A percentile compares a stretch with the other conserved stretches of the same genome.
Conservation (phyloP, 2,797 vertebrate genomes). For the Megaceryle alcyon region DNA sequence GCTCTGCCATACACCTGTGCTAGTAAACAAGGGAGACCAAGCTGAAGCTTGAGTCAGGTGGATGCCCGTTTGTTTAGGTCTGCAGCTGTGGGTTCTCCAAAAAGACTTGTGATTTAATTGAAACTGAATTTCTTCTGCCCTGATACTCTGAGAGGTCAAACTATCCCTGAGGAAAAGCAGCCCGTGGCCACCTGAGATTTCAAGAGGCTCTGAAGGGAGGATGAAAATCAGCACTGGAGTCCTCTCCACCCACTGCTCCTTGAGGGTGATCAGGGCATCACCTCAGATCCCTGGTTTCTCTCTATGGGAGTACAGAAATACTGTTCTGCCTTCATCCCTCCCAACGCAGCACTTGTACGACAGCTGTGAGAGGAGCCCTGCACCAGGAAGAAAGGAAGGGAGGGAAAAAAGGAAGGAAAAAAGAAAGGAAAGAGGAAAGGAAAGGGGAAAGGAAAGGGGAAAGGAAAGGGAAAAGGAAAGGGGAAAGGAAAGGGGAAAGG, state of each 20-base stretch:
- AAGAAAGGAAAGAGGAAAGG: neutral
- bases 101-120: neutral
- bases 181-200: neutral
- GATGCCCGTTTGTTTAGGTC: neutral
- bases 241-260: neutral
- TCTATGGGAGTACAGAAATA: neutral
- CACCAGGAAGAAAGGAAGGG: accelerated
- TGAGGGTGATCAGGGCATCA: neutral
- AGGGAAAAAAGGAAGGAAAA: no score
- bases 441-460: neutral
- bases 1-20: neutral
- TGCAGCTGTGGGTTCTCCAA: neutral
- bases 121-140: neutral
- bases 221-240: neutral
- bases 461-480: no score
- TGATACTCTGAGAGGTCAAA: neutral
- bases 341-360: accelerated
- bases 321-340: accelerated
- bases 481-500: no score
- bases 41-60: accelerated
- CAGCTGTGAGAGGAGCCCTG: neutral
- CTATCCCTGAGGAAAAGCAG: neutral
- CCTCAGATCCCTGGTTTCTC: neutral
- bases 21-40: neutral
- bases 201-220: neutral